Evolutionary conservation across 2,113 vertebrate genomes (phyloP), one percentile per base, ranked within the genome.

Genomic region (Urocynchramus pylzowi): DNA sequence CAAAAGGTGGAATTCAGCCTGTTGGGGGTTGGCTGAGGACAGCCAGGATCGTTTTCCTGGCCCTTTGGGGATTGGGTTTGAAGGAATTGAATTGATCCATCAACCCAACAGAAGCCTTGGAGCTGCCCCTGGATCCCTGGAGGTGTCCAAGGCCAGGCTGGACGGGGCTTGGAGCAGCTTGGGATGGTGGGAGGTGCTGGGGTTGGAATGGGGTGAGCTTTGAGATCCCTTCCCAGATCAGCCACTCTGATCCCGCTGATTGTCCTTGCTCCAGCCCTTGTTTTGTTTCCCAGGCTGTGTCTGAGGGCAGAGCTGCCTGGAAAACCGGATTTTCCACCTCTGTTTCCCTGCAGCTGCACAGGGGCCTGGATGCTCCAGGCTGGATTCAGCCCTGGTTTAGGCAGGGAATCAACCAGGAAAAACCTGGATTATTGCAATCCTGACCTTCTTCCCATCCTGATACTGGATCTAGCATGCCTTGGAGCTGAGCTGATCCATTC

Each of bases 141-240:
- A 3, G 24, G 2, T 15, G 14, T 7, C 21, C 39, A 5, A 9
- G 52, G 52, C 8, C 15, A 2, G 67, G 53, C 0, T 50, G 71
- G 78, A 24, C 0, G 0, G 26, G 22, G 27, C n/a, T 73, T 6
- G 31, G 68, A 41, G 74, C 54, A 52, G 2, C n/a, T 37, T 53
- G 67, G 3, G 39, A 12, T 13, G 0, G 41, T 6, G 27, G 61
- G 1, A 50, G 31, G 2, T 20, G 47, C 20, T 22, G 8, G 31
- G 9, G 14, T 3, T 44, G 56, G 37, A 6, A 22, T 9, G 10
- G 7, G 63, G 23, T 23, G 37, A 3, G 6, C 16, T 82, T 19
- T 13, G 14, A 7, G n/a, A 9, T 59, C 30, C 15, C 7, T 77
- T 57, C 37, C 44, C 10, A 7, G 31, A 26, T 63, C 39, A 17